A percentile compares a stretch with the other conserved stretches of the same genome.
Conservation (phyloP, 2,888 invertebrate species). For the Fragum fragum region DNA sequence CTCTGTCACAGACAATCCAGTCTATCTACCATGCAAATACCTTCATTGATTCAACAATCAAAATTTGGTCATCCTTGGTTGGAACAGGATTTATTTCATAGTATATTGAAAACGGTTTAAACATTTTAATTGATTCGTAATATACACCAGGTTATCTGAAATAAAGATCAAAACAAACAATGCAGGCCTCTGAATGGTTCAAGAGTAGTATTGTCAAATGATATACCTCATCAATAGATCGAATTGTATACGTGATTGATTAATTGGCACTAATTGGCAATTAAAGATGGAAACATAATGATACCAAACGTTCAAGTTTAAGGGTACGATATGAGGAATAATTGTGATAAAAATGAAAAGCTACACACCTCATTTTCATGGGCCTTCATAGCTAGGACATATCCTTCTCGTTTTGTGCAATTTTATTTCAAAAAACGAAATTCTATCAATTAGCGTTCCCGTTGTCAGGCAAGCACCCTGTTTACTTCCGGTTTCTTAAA, state of each 20-base stretch:
- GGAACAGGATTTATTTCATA: constrained; percentile 44
- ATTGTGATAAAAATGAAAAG: background rate
- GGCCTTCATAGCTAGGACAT: constrained; percentile 66
- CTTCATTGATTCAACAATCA: constrained; percentile 38
- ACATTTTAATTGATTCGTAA: constrained; percentile 40
- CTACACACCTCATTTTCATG: constrained; percentile 66
- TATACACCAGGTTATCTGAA: constrained; percentile 47
- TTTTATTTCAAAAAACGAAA: background rate
- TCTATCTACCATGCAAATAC: constrained; percentile 29
- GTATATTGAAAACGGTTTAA: constrained; percentile 40
- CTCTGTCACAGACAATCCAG: background rate
- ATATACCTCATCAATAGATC: constrained; percentile 16
- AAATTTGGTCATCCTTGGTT: constrained; percentile 29
- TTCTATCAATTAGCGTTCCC: constrained; percentile 59
- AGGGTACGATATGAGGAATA: background rate
- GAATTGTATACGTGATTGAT: background rate
- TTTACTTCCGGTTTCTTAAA: constrained; percentile 56
- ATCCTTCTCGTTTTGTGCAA: constrained; percentile 6
- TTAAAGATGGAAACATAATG: background rate
- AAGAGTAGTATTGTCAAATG: background rate
- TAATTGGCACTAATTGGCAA: background rate
- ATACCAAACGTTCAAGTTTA: background rate
- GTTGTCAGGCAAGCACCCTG: constrained; percentile 74
- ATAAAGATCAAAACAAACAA: constrained; percentile 39
- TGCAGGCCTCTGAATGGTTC: constrained; percentile 23